These are phyloP conservation scores for Theocolax elegans DNA, from an alignment of 1,140 invertebrate genomes.

Conservation along the genomic window DNA sequence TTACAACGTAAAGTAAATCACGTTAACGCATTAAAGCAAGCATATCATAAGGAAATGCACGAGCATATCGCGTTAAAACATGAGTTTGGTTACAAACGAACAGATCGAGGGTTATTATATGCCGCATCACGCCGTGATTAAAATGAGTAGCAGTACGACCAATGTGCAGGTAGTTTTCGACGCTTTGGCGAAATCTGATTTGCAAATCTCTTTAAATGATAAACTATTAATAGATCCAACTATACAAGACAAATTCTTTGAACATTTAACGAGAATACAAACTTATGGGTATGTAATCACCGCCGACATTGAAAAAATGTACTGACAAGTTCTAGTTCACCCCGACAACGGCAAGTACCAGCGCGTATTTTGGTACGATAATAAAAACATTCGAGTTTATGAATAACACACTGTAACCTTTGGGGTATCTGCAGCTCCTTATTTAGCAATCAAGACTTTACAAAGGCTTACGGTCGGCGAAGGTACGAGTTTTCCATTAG, in stretches of 20 bases:
- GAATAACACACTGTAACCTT: too few species aligned
- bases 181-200: background rate
- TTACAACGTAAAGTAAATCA: conserved; percentile 37
- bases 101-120: background rate
- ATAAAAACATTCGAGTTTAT: background rate
- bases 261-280: conserved; percentile 1
- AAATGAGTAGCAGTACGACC: background rate
- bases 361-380: background rate
- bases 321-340: too few species aligned
- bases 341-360: background rate
- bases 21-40: conserved; percentile 42
- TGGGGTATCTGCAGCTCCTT: background rate
- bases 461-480: conserved; percentile 20
- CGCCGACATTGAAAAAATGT: too few species aligned
- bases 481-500: background rate
- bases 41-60: conserved; percentile 53
- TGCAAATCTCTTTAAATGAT: background rate
- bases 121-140: background rate
- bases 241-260: too few species aligned
- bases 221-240: background rate
- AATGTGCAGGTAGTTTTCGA: background rate
- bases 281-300: conserved; percentile 1
- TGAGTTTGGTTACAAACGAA: background rate
- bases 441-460: conserved; percentile 7
- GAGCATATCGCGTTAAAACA: conserved; percentile 57